Conservation (phyloP, 1,140 invertebrate genomes). For the Gryllus bimaculatus region DNA sequence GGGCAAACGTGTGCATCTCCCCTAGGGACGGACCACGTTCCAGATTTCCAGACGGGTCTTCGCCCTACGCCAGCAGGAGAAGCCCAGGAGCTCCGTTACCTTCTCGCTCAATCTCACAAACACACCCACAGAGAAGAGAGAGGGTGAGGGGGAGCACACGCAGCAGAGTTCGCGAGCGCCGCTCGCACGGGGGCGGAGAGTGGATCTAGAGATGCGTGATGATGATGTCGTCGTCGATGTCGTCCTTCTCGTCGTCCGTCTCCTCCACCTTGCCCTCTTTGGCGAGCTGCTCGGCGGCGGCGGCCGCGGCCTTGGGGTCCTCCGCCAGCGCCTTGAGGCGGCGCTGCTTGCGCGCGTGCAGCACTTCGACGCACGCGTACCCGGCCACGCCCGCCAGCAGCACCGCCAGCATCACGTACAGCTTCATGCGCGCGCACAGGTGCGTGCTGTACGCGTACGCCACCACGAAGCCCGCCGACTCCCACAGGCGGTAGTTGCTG, state of each 20-base stretch:
- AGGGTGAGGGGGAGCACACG: no score
- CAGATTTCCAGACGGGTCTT: no score
- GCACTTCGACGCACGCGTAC: conserved; percentile 72
- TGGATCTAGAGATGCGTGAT: conserved; percentile 61
- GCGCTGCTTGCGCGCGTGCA: conserved; percentile 63
- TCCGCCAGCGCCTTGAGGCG: conserved; percentile 55
- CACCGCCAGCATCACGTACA: conserved; percentile 76
- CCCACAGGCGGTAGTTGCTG: conserved; percentile 92
- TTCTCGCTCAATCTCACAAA: no score
- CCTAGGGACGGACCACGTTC: no score
- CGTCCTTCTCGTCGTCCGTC: conserved; percentile 71
- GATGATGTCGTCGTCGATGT: conserved; percentile 75
- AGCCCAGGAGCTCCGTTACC: no score
- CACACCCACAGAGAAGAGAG: no score
- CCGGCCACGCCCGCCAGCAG: conserved; percentile 68
- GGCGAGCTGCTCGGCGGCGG: conserved; percentile 40
- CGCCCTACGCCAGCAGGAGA: no score
- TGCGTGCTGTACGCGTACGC: conserved; percentile 83
- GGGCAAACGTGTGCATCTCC: no score
- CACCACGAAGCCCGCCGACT: conserved; percentile 84
- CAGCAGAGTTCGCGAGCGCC: no score
- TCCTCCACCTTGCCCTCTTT: conserved; percentile 44
- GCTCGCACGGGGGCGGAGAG: no score
- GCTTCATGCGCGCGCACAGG: conserved; percentile 79
- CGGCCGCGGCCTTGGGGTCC: conserved; percentile 53